Percentiles rank a stretch among this genome's conserved stretches.
Conservation (phyloP, 2,888 invertebrate species). For the Epistrophe eligans region DNA sequence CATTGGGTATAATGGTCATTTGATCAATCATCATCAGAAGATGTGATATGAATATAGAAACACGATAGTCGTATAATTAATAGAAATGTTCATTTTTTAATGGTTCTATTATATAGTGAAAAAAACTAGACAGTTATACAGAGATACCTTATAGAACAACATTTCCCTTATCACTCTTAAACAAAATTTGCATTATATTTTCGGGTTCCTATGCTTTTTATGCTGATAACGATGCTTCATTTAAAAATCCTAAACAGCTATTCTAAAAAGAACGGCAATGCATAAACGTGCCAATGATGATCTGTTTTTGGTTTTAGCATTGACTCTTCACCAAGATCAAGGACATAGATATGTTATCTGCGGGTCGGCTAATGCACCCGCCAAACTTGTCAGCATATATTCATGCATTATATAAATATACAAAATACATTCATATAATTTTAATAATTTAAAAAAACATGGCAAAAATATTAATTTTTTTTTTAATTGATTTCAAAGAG, state of each 20-base stretch:
- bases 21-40: too few species aligned
- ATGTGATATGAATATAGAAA: too few species aligned
- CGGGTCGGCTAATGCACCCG: conserved; percentile 71
- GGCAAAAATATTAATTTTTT: not conserved
- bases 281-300: conserved; percentile 56
- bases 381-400: conserved; percentile 4
- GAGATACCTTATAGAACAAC: not conserved
- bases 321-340: conserved; percentile 67
- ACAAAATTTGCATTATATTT: conserved; percentile 49
- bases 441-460: not conserved
- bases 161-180: conserved; percentile 6
- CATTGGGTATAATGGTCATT: too few species aligned
- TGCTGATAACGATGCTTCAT: conserved; percentile 52
- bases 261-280: conserved; percentile 30
- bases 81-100: too few species aligned
- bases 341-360: conserved; percentile 58
- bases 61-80: too few species aligned
- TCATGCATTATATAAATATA: conserved; percentile 2
- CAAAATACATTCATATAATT: conserved; percentile 16
- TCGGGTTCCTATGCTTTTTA: conserved; percentile 33
- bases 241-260: conserved; percentile 23
- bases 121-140: not conserved
- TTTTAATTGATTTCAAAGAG: conserved; percentile 67
- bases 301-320: conserved; percentile 61
- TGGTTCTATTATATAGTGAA: too few species aligned